phyloP scores from a whole-genome alignment of 2,888 invertebrate genomes.

The Amphipoea oculea region DNA sequence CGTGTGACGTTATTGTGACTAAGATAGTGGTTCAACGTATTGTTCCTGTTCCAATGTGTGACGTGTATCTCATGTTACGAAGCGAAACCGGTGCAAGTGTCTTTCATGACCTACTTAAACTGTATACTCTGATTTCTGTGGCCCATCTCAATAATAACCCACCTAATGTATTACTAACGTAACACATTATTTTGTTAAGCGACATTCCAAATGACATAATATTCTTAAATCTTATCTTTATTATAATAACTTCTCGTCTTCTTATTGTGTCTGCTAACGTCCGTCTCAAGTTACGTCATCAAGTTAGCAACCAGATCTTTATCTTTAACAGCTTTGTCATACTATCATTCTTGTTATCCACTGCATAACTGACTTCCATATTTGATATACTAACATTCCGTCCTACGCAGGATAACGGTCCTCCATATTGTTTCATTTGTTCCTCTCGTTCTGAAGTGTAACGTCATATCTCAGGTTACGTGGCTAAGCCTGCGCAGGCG shows the following conservation, averaged over 20 bases:
- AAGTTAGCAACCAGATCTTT: conserved; percentile 4
- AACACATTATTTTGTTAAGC: not conserved
- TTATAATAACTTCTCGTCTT: not conserved
- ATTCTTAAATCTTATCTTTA: conserved; percentile 7
- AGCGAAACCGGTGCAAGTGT: conserved; percentile 1
- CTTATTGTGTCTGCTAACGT: conserved; percentile 30
- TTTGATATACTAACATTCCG: not conserved
- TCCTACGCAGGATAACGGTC: conserved; percentile 11
- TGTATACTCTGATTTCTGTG: not conserved
- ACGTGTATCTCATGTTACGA: conserved; percentile 34
- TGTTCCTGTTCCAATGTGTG: conserved; percentile 34
- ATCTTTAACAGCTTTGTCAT: not conserved
- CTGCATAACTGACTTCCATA: not conserved
- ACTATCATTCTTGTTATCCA: not conserved
- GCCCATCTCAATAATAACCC: not conserved
- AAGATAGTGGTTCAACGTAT: conserved; percentile 1
- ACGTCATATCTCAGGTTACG: conserved; percentile 77
- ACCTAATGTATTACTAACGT: not conserved
- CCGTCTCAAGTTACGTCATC: conserved; percentile 18
- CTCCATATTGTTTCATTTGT: not conserved
- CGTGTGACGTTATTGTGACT: not conserved
- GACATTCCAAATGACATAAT: not conserved
- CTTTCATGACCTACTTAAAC: conserved; percentile 22
- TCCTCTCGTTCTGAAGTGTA: conserved; percentile 10
- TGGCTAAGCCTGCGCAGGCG: conserved; percentile 77